Base-by-base conservation (phyloP, 1,140 invertebrate genomes). In the Lordiphosa mommai region DNA sequence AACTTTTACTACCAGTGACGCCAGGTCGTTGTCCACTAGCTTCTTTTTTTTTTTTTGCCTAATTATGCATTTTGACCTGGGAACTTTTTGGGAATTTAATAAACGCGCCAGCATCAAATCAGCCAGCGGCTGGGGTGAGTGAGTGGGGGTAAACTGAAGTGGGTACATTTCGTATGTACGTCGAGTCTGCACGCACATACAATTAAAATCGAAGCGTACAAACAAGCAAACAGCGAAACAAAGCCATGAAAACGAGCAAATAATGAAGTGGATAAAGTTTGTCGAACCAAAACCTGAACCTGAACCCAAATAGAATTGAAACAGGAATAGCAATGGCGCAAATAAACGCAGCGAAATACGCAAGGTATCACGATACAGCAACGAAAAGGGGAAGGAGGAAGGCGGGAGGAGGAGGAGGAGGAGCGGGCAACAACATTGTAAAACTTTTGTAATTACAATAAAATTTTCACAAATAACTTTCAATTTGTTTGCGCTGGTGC, bases 361-460 rank as follows among this genome's bases (percentile, higher is more conserved):
- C 77, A 80, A 80, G 76, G 76, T 80, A 80, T 74, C 65, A 51
- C 32, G 46, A 40, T 7, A 43, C 34, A 34, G n/a, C 23, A 32
- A 44, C 14, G 16, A n/a, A 12, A 36, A 41, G 16, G 23, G 30
- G 5, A 1, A 12, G 23, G 5, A 17, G 10, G 36, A 32, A 10
- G 27, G 46, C 1, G 27, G 2, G 16, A 12, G 10, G 8, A 47
- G 37, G 43, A 50, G 17, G 8, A 47, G 37, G 43, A 50, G 17
- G 30, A 37, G 43, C 36, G 14, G 27, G 30, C 30, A 50, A 76
- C 71, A 80, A 76, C 76, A 82, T 71, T 61, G 57, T 52, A 69
- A 84, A 82, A 82, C 77, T 82, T 82, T 82, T 82, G 77, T 82
- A 82, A 82, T 82, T 82, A 82, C 77, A 82, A 82, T 82, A 82